Conservation (phyloP, 2,113 vertebrate species). For the Acrocephalus arundinaceus region DNA sequence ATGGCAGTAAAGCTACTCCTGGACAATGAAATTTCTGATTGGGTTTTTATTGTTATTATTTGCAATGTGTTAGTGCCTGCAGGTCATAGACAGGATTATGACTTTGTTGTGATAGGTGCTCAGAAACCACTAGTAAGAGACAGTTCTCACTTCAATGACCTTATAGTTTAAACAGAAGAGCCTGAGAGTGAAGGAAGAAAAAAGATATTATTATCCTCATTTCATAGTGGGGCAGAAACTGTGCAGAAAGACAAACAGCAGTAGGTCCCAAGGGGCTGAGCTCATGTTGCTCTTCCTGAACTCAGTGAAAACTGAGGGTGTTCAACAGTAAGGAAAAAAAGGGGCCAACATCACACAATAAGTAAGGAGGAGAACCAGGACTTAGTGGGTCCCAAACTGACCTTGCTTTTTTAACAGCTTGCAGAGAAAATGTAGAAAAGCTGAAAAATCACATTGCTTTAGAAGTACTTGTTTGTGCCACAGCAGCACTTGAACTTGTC, state of each 20-base stretch:
- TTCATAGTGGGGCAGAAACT: background rate
- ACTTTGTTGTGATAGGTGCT: constrained; percentile 27
- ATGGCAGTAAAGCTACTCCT: constrained; percentile 16
- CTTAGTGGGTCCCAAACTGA: background rate
- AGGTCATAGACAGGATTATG: constrained; percentile 37
- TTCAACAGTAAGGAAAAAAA: background rate
- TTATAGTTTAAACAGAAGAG: constrained; percentile 13
- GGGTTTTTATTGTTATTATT: constrained; percentile 51
- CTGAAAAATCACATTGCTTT: background rate
- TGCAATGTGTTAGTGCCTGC: constrained; percentile 14
- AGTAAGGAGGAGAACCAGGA: background rate
- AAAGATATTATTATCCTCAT: background rate
- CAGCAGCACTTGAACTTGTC: background rate
- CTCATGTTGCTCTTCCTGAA: background rate
- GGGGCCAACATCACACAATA: background rate
- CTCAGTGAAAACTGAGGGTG: background rate
- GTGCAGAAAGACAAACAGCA: background rate
- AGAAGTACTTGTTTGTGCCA: background rate
- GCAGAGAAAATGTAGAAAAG: background rate
- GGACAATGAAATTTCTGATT: constrained; percentile 44
- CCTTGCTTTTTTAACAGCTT: background rate
- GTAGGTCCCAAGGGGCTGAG: background rate
- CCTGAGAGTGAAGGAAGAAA: background rate
- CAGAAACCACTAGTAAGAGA: background rate
- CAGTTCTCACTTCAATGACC: background rate